Evolutionary conservation across 2,113 vertebrate genomes (phyloP), one percentile per base, ranked within the genome.

Genomic region (Oostethus manadensis): DNA sequence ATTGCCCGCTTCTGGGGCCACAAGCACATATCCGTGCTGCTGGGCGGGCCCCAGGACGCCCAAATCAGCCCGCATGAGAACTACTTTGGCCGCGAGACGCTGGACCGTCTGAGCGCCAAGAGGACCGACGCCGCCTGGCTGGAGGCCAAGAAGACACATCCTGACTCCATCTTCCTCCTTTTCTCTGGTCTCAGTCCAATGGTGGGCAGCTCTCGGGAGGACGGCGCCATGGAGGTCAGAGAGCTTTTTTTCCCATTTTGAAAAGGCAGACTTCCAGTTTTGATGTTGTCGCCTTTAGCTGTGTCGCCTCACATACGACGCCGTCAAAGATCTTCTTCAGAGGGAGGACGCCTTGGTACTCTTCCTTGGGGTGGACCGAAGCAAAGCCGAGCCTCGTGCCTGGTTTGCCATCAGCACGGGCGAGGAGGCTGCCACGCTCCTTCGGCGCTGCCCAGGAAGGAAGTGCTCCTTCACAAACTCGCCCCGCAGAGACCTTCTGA

Each of bases 1-100:
- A 90, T 98, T 51, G 94, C 94, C 73, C 87, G 82, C 74, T 97
- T 98, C 88, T 98, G 96, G 96, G 97, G 94, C 5, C 93, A 96
- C 86, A 87, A 88, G 47, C 92, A 94, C 71, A 85, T 98, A 74
- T 84, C 83, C 71, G 66, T 84, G 77, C 86, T 96, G 67, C 68
- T 98, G 66, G 54, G 82, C 38, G 77, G 78, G 51, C 67, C 76
- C 3, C 88, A 80, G 58, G 58, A 70, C 15, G 76, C 59, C 0
- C 68, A 66, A 22, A 22, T 68, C 8, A 68, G 68, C 48, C 89
- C 81, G 50, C 76, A 72, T 70, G 91, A 92, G 50, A 93, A 91
- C 84, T 98, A 91, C 88, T 99, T 98, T 84, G 84, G 89, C 76
- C 83, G 74, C 53, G 93, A 93, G 8, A 88, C 90, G 53, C 83